Conservation (phyloP, 2,113 vertebrate genomes). For the Microtus oregoni region DNA sequence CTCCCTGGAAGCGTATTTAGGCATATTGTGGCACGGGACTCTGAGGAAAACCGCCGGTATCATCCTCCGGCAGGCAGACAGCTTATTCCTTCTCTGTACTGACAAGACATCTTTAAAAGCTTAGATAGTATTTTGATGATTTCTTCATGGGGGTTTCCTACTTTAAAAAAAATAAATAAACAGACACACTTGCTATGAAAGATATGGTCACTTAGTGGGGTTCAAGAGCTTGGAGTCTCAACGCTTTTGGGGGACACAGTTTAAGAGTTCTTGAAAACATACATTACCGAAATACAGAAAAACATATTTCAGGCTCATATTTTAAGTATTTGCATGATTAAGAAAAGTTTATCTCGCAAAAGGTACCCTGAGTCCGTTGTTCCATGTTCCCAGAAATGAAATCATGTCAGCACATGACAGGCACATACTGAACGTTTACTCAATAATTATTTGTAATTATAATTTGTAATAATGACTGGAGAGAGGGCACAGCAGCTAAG, state of each 20-base stretch:
- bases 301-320: neutral
- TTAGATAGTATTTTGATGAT: constrained; percentile 29
- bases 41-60: accelerated
- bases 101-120: neutral
- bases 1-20: neutral
- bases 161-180: constrained; percentile 21
- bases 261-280: constrained; percentile 30
- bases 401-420: neutral
- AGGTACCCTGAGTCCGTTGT: no score
- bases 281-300: neutral
- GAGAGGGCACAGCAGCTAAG: neutral
- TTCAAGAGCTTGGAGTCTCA: constrained; percentile 39
- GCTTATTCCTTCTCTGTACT: neutral
- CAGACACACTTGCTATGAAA: neutral
- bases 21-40: neutral
- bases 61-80: neutral
- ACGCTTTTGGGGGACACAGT: neutral
- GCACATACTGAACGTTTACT: neutral
- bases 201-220: neutral
- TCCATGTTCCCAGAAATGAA: neutral
- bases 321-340: constrained; percentile 30
- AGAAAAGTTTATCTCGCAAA: neutral
- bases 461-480: no score
- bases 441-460: neutral
- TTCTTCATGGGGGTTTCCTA: neutral